Evolutionary conservation across 2,113 vertebrate genomes (phyloP), one percentile per base, ranked within the genome.

Genomic region (Sinosuthora webbiana): DNA sequence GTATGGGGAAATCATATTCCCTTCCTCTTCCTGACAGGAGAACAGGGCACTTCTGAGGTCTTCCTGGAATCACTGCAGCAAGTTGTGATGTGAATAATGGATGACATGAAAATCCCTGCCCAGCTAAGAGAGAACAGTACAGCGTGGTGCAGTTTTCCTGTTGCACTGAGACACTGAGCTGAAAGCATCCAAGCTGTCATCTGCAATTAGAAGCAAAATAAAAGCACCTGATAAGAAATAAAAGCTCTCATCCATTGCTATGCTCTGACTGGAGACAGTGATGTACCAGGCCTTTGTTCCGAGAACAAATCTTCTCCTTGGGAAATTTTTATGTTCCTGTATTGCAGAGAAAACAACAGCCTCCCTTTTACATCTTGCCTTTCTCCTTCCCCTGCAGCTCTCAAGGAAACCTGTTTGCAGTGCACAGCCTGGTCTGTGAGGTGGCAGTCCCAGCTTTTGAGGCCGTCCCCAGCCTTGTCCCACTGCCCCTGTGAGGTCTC

Each of bases 71-170:
- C 50, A 9, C 94, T 35, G 52, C 59, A 88, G 92, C 86, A 81
- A 35, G 64, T 80, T 95, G 83, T 89, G 93, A 90, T 67, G 81
- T 94, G 94, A 96, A 91, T 92, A 95, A 91, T 59, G 74, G 63
- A 88, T 88, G 47, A 90, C 74, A 60, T 7, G 39, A 89, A 89
- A 82, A 93, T 87, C 74, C 90, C 88, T 91, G 65, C 45, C 91
- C 28, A 42, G 76, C 4, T 7, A 16, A 22, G 16, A 27, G 79
- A 39, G 82, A 73, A 15, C 15, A 31, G 64, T 28, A 6, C 21
- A 42, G 59, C 0, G 0, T 53, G 53, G 24, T 90, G 82, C 57
- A 17, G 37, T 50, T 95, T 89, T 91, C 25, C 60, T 65, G 7
- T n/a, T 52, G 13, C 59, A 57, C 67, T 10, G n/a, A 90, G 70